Evolutionary conservation across 2,113 vertebrate genomes (phyloP), one percentile per base, ranked within the genome.

Genomic region (Setophaga kirtlandii): DNA sequence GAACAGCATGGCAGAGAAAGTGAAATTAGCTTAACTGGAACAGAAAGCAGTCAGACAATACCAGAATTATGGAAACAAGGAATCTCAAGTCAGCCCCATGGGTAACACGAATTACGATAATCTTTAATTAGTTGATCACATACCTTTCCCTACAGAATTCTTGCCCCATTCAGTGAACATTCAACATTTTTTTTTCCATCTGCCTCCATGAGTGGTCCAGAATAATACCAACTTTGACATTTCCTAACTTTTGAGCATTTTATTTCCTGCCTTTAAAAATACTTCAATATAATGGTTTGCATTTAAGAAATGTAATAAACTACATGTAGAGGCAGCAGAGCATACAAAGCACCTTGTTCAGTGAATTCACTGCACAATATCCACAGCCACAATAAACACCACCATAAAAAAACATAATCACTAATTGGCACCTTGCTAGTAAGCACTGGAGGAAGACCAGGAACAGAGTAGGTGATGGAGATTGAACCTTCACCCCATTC

Each of bases 231-330:
- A 91, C 83, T 76, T 30, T 62, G 62, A 49, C 53, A 87, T 87
- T 93, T 94, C 81, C 74, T 89, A 93, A 52, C 21, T 87, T 95
- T 81, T 46, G 28, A 81, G 37, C 39, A 37, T 67, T 91, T 95
- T 63, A 79, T 52, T 93, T 83, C 59, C 55, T 50, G 74, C 50
- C 67, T 93, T 82, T 91, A 73, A 91, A 84, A 87, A 93, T 74
- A 91, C 30, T 88, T 55, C 39, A 67, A 15, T 55, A 65, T 50
- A 85, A 87, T 8, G 14, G 79, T 37, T 83, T 85, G 71, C 21
- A 62, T 87, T 87, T 69, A 87, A 77, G 68, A 93, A 84, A 85
- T 25, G 46, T 14, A 76, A 87, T 84, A 85, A 73, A 60, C 28
- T 30, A 64, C 1, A 9, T 23, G 33, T 31, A 91, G 75, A 79